phyloP scores from a whole-genome alignment of 1,140 invertebrate genomes.

The silkworm (Bombyx mori) region DNA sequence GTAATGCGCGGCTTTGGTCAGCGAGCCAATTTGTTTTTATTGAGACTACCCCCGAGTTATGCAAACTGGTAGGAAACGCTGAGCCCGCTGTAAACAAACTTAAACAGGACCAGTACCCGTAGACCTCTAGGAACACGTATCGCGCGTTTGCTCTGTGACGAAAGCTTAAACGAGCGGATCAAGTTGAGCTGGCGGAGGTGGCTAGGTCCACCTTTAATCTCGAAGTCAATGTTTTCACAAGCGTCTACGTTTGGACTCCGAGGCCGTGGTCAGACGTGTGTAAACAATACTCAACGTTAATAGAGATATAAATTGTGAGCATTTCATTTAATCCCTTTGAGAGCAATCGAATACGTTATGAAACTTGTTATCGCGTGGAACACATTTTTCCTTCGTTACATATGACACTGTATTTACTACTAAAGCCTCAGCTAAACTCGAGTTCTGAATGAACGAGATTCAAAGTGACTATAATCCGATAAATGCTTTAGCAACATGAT shows the following conservation, averaged over 20 bases:
- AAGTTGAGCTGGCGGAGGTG: conserved; percentile 22
- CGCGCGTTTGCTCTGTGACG: conserved; percentile 8
- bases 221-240: conserved; percentile 55
- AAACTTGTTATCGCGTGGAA: conserved; percentile 33
- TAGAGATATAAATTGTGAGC: conserved; percentile 65
- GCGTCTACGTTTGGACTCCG: conserved; percentile 38
- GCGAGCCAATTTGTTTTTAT: conserved; percentile 67
- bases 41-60: conserved; percentile 65
- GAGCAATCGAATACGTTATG: conserved; percentile 41
- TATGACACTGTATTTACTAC: not conserved
- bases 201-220: conserved; percentile 58
- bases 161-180: conserved; percentile 20
- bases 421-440: conserved; percentile 24
- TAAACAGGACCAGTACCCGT: conserved; percentile 32
- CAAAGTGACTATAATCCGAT: not conserved
- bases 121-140: conserved; percentile 27
- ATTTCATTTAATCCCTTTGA: conserved; percentile 60
- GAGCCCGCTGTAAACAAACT: conserved; percentile 62
- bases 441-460: conserved; percentile 27
- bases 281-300: conserved; percentile 66
- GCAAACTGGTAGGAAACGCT: conserved; percentile 64
- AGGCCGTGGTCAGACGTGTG: conserved; percentile 44
- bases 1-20: conserved; percentile 56
- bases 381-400: conserved; percentile 20
- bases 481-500: conserved; percentile 1